Evolutionary conservation across 1,140 invertebrate species (phyloP), one percentile per base, ranked within the genome.

Genomic region (Agrypnia vestita): DNA sequence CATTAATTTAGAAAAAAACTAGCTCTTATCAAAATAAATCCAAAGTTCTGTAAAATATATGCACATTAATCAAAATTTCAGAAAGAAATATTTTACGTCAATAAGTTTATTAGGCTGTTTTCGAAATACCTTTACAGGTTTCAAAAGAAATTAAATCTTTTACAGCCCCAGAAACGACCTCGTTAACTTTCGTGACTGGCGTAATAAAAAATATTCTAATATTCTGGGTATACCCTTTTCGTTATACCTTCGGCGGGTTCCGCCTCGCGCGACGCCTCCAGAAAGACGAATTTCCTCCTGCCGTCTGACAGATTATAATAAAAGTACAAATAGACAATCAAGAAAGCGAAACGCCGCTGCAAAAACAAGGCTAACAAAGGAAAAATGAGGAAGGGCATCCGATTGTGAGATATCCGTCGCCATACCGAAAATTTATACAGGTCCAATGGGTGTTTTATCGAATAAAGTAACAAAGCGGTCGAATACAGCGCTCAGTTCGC

Each of bases 211-310:
- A 43, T n/a, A 44, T 35, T 35, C 49, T 3, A 35, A 35, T 35
- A 64, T 25, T 13, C 9, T n/a, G 35, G n/a, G 25, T 25, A 64
- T 64, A 64, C 35, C 61, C 19, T 64, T 64, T 64, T 64, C 61
- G n/a, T 51, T 51, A 51, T 3, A 51, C n/a, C n/a, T 51, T 51
- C 8, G n/a, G 3, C 49, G 15, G 15, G 17, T 21, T 59, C 55
- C 17, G 15, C 55, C 15, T 10, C 55, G 55, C 17, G 15, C 55
- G 17, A 3, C 3, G 25, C 25, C 9, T 43, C 25, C 11, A 64
- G 61, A 11, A 64, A 43, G 61, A 64, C 35, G 61, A 64, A 64
- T 64, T 35, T 64, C 61, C 61, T 43, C 25, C 25, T 64, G 61
- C 61, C 61, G 4, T 19, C 11, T 64, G 61, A 35, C 61, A 13